phyloP scores from a whole-genome alignment of 2,797 vertebrate species.

The Myripristis jacobus region DNA sequence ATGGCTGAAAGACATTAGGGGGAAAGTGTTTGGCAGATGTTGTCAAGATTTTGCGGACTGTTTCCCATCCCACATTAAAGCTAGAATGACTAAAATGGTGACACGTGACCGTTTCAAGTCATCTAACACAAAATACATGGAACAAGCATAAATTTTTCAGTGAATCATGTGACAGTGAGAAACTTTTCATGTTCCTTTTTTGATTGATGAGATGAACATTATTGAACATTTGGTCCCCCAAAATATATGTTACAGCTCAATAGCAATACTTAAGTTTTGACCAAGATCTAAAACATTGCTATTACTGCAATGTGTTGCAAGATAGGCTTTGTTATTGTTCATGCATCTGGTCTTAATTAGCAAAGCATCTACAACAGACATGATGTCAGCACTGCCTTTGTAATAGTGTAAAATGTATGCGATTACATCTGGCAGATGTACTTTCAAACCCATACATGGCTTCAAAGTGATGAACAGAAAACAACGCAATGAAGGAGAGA shows the following conservation, averaged over 20 bases:
- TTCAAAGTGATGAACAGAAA: conserved; percentile 19
- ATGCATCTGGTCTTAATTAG: conserved; percentile 67
- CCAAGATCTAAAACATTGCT: conserved; percentile 35
- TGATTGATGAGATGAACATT: too few species aligned
- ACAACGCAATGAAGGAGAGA: neutral
- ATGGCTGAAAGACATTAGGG: too few species aligned
- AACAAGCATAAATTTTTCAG: too few species aligned
- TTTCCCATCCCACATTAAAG: too few species aligned
- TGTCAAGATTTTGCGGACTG: too few species aligned
- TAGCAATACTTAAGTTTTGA: neutral
- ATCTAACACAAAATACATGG: too few species aligned
- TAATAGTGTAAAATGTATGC: conserved; percentile 31
- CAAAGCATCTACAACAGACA: conserved; percentile 30
- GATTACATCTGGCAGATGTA: conserved; percentile 43
- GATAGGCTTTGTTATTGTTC: conserved; percentile 30
- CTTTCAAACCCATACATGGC: conserved; percentile 1
- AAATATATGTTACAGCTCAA: neutral
- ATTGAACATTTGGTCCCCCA: neutral
- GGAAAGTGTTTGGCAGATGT: too few species aligned
- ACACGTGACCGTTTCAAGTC: too few species aligned
- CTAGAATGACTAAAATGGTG: too few species aligned
- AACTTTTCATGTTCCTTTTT: too few species aligned
- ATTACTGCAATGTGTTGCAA: conserved; percentile 48
- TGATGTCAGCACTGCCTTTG: conserved; percentile 45
- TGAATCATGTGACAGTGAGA: too few species aligned